phyloP scores from a whole-genome alignment of 2,113 vertebrate species.

The Poeciliopsis retropinna region DNA sequence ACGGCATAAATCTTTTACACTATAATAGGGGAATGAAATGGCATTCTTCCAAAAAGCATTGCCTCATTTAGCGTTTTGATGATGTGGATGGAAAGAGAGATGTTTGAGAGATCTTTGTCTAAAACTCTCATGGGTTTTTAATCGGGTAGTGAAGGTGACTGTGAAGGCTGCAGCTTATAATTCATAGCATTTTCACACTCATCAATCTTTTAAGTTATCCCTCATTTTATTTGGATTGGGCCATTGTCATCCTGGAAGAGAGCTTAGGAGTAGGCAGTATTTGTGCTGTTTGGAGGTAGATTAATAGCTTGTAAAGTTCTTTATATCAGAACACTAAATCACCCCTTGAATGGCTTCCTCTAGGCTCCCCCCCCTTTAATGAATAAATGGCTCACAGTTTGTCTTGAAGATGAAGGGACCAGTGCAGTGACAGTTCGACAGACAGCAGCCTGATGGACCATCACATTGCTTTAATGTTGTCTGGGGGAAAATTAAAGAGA shows the following conservation, averaged over 20 bases:
- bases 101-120: background rate
- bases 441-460: constrained; percentile 68
- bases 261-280: background rate
- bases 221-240: background rate
- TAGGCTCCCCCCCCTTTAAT: constrained; percentile 21
- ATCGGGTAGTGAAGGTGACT: constrained; percentile 6
- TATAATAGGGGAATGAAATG: background rate
- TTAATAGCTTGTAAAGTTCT: constrained; percentile 20
- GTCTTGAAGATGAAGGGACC: constrained; percentile 40
- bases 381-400: constrained; percentile 50
- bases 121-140: background rate
- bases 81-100: background rate
- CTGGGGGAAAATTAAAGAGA: constrained; percentile 66
- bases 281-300: constrained; percentile 9
- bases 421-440: constrained; percentile 55
- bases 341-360: constrained; percentile 37
- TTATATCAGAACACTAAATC: constrained; percentile 43
- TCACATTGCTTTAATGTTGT: constrained; percentile 77
- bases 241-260: background rate
- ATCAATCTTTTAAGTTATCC: background rate
- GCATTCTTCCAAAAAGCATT: constrained; percentile 5
- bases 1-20: constrained; percentile 1
- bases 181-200: background rate
- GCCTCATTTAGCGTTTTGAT: constrained; percentile 4
- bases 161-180: background rate